phyloP scores from a whole-genome alignment of 1,140 invertebrate genomes.

The Spodoptera litura region DNA sequence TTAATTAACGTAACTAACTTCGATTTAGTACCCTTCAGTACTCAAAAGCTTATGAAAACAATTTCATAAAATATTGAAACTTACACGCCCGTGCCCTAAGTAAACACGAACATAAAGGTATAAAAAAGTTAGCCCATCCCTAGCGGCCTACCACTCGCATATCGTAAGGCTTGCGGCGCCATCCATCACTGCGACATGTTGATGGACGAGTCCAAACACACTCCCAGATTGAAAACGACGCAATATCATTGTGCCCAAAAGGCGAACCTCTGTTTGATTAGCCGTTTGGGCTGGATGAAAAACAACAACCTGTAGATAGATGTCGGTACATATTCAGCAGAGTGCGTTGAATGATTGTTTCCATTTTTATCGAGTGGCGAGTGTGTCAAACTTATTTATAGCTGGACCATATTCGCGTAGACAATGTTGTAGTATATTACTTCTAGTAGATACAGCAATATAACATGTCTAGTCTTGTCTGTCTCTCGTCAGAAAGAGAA shows the following conservation, averaged over 20 bases:
- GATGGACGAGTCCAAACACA: constrained; percentile 42
- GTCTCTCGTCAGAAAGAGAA: no score
- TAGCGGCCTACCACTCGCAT: constrained; percentile 2
- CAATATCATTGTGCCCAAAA: constrained; percentile 34
- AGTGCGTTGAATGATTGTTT: constrained; percentile 6
- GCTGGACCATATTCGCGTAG: background rate
- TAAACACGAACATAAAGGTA: background rate
- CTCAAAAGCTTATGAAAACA: background rate
- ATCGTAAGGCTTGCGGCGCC: constrained; percentile 22
- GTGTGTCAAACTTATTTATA: background rate
- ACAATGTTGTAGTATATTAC: no score
- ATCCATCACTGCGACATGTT: constrained; percentile 41
- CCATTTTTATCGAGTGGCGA: background rate
- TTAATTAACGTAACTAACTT: no score
- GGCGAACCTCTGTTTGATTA: constrained; percentile 31
- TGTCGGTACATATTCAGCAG: background rate
- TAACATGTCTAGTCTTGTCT: no score
- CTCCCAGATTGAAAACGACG: constrained; percentile 39
- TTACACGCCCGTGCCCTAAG: background rate
- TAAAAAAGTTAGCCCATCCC: constrained; percentile 7
- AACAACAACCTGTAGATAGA: constrained; percentile 41
- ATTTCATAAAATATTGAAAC: background rate
- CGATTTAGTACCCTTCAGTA: background rate
- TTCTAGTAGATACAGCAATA: no score
- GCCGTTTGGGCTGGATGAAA: constrained; percentile 13